These are phyloP conservation scores for Pelecanoides urinatrix DNA, from an alignment of 2,113 vertebrate genomes.

Conservation along the genomic window DNA sequence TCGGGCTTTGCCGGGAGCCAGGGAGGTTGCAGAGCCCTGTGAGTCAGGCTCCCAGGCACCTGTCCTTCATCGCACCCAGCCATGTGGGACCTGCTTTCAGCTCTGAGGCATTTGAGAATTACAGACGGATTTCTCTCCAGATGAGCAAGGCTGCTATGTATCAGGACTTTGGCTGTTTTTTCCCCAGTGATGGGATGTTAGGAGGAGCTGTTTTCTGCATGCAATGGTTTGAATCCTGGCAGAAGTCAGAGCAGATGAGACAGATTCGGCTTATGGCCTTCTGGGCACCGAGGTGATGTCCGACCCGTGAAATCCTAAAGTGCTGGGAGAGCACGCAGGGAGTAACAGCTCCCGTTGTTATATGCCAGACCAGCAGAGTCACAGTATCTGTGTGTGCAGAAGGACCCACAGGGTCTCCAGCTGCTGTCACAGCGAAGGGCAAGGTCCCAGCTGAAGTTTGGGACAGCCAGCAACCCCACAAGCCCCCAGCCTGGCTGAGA, in stretches of 20 bases:
- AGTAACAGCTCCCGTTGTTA: rapidly evolving
- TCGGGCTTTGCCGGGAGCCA: not conserved
- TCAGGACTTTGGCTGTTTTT: not conserved
- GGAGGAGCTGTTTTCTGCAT: not conserved
- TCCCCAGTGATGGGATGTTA: not conserved
- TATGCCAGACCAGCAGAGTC: not conserved
- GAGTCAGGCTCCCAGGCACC: not conserved
- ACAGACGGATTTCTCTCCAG: not conserved
- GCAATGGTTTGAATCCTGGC: rapidly evolving
- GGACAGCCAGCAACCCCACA: not conserved
- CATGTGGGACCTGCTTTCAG: rapidly evolving
- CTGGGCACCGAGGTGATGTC: not conserved
- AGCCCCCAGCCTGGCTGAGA: not conserved
- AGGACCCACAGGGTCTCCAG: rapidly evolving
- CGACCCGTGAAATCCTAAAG: not conserved
- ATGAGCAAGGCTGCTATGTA: not conserved
- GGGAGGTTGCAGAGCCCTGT: not conserved
- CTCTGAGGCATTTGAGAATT: not conserved
- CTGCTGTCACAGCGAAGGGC: not conserved
- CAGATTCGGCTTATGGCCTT: not conserved
- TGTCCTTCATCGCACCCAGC: rapidly evolving
- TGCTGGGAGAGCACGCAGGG: not conserved
- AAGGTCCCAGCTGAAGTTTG: not conserved
- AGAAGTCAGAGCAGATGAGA: not conserved
- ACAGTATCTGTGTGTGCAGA: not conserved